These are phyloP conservation scores for Philantomba maxwellii DNA, from an alignment of 2,113 vertebrate species.

Conservation along the genomic window DNA sequence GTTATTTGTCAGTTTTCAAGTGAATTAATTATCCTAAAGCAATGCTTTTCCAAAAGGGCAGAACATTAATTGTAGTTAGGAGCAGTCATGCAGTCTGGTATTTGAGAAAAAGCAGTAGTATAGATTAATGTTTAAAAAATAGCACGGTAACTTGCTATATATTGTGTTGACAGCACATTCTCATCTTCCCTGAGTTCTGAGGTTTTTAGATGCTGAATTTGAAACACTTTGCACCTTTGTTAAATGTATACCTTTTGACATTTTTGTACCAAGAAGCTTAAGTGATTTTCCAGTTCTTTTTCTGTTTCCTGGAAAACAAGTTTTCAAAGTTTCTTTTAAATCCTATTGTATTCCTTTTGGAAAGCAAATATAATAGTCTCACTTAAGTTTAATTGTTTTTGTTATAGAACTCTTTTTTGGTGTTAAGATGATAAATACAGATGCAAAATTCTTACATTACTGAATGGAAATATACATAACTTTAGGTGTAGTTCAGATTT, in stretches of 20 bases:
- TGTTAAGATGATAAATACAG: background rate
- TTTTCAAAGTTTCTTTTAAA: slow-evolving; percentile 30
- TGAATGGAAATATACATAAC: background rate
- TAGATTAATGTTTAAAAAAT: background rate
- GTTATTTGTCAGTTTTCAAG: slow-evolving; percentile 20
- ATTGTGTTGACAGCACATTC: background rate
- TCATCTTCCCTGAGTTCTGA: background rate
- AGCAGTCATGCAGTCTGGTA: background rate
- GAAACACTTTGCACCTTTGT: background rate
- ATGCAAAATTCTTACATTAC: background rate
- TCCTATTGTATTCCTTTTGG: background rate
- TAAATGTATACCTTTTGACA: background rate
- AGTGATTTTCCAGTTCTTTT: background rate
- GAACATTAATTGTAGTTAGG: background rate
- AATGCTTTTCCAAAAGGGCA: slow-evolving; percentile 1
- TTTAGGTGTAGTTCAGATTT: background rate
- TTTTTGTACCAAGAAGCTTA: background rate
- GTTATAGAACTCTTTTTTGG: background rate
- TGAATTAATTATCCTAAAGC: background rate
- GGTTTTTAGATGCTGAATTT: background rate
- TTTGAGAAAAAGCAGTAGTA: slow-evolving; percentile 3
- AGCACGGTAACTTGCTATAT: background rate
- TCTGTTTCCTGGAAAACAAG: slow-evolving; percentile 23
- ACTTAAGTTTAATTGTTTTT: slow-evolving; percentile 5
- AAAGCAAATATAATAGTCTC: slow-evolving; percentile 7